Base-by-base conservation (phyloP, 1,140 invertebrate genomes). In the Drosophila guanche region DNA sequence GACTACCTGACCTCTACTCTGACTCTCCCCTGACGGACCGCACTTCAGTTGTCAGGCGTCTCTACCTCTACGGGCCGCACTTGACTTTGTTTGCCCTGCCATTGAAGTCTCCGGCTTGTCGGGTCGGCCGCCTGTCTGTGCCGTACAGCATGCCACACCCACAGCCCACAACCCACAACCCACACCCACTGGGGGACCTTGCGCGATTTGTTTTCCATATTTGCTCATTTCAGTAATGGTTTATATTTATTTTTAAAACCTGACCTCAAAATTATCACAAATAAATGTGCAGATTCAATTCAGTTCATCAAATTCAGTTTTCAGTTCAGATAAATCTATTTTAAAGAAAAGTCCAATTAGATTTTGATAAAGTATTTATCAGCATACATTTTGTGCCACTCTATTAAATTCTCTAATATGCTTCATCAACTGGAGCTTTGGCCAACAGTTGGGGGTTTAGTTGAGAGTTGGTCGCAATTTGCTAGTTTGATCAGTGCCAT, bases 21-120 rank as follows among this genome's bases (percentile, higher is more conserved):
- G 27, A 22, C 40, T 40, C 37, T 41, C 3, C 12, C 41, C 25
- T 12, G 10, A 12, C 10, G 33, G 10, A 12, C 33, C 33, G 33
- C 33, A 37, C 33, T 41, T 59, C 69, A 51, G 51, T 55, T 46
- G 58, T 42, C 56, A 57, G 20, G 40, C 50, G 55, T 54, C 53
- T 5, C 10, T 10, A 33, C 33, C 74, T 67, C 52, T 47, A 33
- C 42, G 48, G 67, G 57, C 67, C 58, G 47, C 80, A 80, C 80
- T 84, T 80, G 80, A 84, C 81, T 76, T 62, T 84, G 72, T 86
- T 84, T 80, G 56, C 52, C 47, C 45, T 74, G 37, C 47, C 59
- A 83, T 81, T 52, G 74, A 83, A 66, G 60, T 59, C 76, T 58
- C 40, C 55, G 76, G 59, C 75, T 59, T 10, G 42, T 69, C 74